Evolutionary conservation across 2,113 vertebrate species (phyloP), one percentile per base, ranked within the genome.

Genomic region (Engraulis encrasicolus): DNA sequence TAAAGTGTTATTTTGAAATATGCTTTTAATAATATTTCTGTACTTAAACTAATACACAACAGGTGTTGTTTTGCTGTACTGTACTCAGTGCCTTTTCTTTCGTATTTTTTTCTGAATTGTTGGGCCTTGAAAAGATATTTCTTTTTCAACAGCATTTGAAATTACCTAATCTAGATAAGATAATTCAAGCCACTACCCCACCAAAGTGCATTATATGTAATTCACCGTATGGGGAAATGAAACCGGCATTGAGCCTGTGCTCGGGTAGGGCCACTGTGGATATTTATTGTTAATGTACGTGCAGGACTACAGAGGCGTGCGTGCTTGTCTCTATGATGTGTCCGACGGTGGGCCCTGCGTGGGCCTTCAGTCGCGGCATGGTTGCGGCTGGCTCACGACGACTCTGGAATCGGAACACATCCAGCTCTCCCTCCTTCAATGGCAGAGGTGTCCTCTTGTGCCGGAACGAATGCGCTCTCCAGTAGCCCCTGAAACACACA

Each of bases 351-450:
- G 77, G 50, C 52, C 83, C 50, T 40, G 54, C 78, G 80, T 83
- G 58, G 45, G 37, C 12, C 4, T 19, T 23, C 6, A 40, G 82
- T 27, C 7, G 36, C 6, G 1, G 18, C 20, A 11, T 34, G 6
- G 34, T 31, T 38, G 1, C 0, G 2, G 6, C 52, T 1, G 81
- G 7, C 0, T 78, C 81, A 9, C 34, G 50, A 2, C 34, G 52
- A 38, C 77, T 84, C 27, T 89, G 86, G 61, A 89, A 89, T 1
- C 78, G 45, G 58, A 83, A 86, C 48, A 84, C 18, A 1, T 31
- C 58, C 83, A 36, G 89, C 87, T 92, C 89, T 58, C 88, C 36
- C 0, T 91, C 90, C 0, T 88, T 90, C 27, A 92, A 86, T 18
- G 91, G 88, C 50, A 48, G 77, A 2, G 85, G 78, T 2, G 27